These are phyloP conservation scores for Drosophila parvula DNA, from an alignment of 1,140 invertebrate species.

Conservation along the genomic window DNA sequence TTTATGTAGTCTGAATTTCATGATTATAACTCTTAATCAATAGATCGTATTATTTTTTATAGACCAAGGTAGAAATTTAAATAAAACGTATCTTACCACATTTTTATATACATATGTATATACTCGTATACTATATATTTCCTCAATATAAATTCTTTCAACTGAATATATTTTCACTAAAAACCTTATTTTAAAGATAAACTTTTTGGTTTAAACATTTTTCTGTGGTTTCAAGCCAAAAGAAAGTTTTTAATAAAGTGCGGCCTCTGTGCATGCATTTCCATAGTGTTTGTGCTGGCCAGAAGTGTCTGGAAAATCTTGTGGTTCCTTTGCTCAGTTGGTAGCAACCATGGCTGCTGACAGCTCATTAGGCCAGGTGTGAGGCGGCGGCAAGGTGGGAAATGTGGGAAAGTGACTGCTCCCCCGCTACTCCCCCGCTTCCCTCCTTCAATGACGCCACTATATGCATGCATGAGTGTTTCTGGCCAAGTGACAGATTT, in stretches of 20 bases:
- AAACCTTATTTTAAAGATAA: neutral
- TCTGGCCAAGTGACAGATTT: conserved; percentile 58
- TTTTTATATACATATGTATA: too few relatives aligned
- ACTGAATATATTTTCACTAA: too few relatives aligned
- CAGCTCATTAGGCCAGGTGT: conserved; percentile 61
- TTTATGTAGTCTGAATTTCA: too few relatives aligned
- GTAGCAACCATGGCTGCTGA: conserved; percentile 48
- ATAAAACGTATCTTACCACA: too few relatives aligned
- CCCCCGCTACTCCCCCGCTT: too few relatives aligned
- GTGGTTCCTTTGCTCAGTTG: conserved; percentile 51
- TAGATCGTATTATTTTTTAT: too few relatives aligned
- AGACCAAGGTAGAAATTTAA: too few relatives aligned
- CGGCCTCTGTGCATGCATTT: neutral
- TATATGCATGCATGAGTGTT: conserved; percentile 32
- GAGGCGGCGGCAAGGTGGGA: conserved; percentile 13
- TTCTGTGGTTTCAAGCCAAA: neutral
- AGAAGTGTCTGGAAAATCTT: conserved; percentile 59
- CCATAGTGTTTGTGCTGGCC: conserved; percentile 9
- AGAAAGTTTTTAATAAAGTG: neutral
- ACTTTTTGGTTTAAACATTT: neutral
- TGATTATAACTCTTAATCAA: too few relatives aligned
- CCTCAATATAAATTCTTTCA: neutral
- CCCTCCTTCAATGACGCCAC: neutral
- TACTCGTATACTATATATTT: too few relatives aligned
- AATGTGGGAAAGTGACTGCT: conserved; percentile 2